Evolutionary conservation across 2,113 vertebrate species (phyloP), one percentile per base, ranked within the genome.

Genomic region (Burhinus oedicnemus): DNA sequence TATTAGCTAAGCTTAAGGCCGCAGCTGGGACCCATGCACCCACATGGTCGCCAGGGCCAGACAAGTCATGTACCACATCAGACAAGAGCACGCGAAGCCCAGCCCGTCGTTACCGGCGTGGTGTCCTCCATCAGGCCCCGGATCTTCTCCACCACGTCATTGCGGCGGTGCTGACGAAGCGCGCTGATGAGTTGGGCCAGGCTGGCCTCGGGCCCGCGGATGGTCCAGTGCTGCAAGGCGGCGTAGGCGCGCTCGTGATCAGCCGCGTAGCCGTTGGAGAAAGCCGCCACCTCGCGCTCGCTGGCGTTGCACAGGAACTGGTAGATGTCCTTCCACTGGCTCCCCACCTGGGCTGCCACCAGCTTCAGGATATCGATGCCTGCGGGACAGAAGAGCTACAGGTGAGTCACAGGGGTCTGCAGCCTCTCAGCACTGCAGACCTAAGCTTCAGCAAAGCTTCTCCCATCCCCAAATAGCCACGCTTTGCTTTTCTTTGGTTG

Each of bases 251-350:
- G 97, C 95, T 99, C 99, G 0, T 99, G 99, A 95, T 99, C 99
- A 0, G 99, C 99, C 0, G 98, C 95, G 92, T 99, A 99, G 49
- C 99, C 99, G 0, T 98, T 99, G 97, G 99, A 99, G 97, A 99
- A 99, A 20, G 99, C 99, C 0, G 99, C 98, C 95, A 99, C 98
- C 97, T 99, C 99, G 0, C 99, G 98, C 97, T 99, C 99, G 0
- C 98, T 99, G 95, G 99, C 99, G 6, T 99, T 99, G 96, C 99
- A 99, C 96, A 99, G 98, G 55, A 98, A 98, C 96, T 99, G 99
- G 95, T 99, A 99, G 92, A 99, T 98, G 69, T 99, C 99, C 58
- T 99, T 98, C 99, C 99, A 99, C 95, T 99, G 99, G 94, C 98
- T 98, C 61, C 99, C 99, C 40, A 99, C 98, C 55, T 99, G 99